A percentile compares a stretch with the other conserved stretches of the same genome.
These are phyloP conservation scores for Alca torda DNA, from an alignment of 2,797 vertebrate species.

Conservation along the genomic window DNA sequence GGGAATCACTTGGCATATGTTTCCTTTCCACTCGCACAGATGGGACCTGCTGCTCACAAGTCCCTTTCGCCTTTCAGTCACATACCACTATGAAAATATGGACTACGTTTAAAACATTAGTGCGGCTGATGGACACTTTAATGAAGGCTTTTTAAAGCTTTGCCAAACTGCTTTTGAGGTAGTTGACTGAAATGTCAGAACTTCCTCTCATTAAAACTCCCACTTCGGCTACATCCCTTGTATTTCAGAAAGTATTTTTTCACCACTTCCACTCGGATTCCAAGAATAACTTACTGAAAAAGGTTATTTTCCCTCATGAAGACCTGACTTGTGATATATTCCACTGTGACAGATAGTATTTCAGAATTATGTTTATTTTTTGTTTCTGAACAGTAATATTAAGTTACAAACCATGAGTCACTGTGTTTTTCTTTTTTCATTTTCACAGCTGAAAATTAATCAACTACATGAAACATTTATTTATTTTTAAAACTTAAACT, in stretches of 20 bases:
- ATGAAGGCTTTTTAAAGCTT: not conserved
- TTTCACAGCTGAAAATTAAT: not conserved
- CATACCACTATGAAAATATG: not conserved
- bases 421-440: not conserved
- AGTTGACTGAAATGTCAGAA: slow-evolving; percentile 30
- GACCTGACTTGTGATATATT: not conserved
- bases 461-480: not conserved
- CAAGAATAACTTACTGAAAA: not conserved
- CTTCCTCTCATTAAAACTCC: slow-evolving; percentile 6
- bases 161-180: slow-evolving; percentile 8
- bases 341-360: not conserved
- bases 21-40: not conserved
- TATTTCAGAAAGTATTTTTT: not conserved
- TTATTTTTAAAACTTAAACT: not conserved
- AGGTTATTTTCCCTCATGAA: not conserved
- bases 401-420: not conserved
- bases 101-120: slow-evolving; percentile 9
- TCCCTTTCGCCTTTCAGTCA: not conserved
- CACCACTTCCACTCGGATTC: not conserved
- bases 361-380: not conserved
- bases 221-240: not conserved
- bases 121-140: slow-evolving; percentile 3
- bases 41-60: not conserved
- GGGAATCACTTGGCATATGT: not conserved
- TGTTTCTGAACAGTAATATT: not conserved